Evolutionary conservation across 2,113 vertebrate genomes (phyloP).

Genomic region (Hiodon alosoides): DNA sequence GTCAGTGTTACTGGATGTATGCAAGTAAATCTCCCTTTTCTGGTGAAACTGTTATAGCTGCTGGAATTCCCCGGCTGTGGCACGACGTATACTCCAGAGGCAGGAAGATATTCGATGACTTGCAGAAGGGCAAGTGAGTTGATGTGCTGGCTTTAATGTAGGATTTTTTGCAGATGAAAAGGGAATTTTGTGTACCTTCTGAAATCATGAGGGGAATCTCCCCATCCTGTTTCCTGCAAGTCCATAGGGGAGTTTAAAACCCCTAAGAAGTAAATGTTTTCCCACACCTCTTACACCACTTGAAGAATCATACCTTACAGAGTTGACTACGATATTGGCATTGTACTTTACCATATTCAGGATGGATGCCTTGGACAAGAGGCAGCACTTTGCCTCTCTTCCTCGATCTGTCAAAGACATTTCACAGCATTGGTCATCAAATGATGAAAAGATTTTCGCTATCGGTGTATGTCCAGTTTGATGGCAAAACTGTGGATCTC

Average conservation of each 20-base stretch:
- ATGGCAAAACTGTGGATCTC: too few relatives aligned
- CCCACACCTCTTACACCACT: too few relatives aligned
- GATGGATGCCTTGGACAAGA: too few relatives aligned
- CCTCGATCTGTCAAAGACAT: not conserved
- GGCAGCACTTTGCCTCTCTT: not conserved
- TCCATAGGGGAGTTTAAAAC: too few relatives aligned
- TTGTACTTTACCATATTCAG: too few relatives aligned
- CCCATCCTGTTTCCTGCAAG: too few relatives aligned
- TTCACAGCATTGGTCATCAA: too few relatives aligned
- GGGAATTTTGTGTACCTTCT: not conserved
- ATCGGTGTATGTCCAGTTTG: too few relatives aligned
- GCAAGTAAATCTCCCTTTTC: not conserved
- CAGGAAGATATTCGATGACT: conserved; percentile 46
- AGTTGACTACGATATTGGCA: too few relatives aligned
- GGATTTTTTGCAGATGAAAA: not conserved
- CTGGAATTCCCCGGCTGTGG: conserved; percentile 52
- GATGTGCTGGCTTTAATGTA: not conserved
- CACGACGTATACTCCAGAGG: conserved; percentile 43
- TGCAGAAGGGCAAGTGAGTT: conserved; percentile 55
- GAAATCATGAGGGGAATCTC: too few relatives aligned
- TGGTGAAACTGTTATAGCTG: conserved; percentile 33
- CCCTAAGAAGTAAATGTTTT: too few relatives aligned
- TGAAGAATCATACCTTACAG: too few relatives aligned
- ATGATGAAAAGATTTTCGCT: not conserved
- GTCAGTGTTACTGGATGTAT: not conserved